Conservation (phyloP, 2,113 vertebrate genomes). For the Hippocampus zosterae region DNA sequence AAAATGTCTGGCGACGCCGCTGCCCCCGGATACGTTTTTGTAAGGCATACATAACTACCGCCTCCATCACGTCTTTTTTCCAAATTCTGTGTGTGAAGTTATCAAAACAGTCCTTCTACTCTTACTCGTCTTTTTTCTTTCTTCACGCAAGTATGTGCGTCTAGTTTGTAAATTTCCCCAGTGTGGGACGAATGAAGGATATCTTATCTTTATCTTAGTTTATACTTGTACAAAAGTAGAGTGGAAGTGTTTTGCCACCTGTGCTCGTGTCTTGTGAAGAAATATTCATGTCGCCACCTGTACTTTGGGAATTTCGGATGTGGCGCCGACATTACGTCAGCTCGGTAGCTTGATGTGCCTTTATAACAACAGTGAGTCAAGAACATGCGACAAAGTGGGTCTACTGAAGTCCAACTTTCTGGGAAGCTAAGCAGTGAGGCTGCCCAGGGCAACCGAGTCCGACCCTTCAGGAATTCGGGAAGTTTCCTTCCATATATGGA, state of each 20-base stretch:
- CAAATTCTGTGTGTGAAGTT: no score
- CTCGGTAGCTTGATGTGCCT: conserved; percentile 30
- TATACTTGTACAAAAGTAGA: not conserved
- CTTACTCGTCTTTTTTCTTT: not conserved
- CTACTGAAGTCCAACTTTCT: conserved; percentile 37
- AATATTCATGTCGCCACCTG: not conserved
- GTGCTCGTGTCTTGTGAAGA: not conserved
- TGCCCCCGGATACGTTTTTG: no score
- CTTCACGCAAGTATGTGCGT: not conserved
- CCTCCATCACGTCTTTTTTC: no score
- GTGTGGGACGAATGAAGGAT: no score
- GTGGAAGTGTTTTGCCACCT: not conserved
- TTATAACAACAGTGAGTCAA: conserved; percentile 46
- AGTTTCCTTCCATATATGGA: conserved; percentile 78
- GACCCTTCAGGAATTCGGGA: conserved; percentile 70
- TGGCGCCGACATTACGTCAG: conserved; percentile 54
- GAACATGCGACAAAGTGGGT: conserved; percentile 26
- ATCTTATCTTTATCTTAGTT: no score
- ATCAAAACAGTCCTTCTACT: no score
- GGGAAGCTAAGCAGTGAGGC: conserved; percentile 62
- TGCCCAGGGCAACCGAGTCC: conserved; percentile 53
- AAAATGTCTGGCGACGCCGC: no score
- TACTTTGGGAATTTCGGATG: not conserved
- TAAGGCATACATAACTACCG: no score
- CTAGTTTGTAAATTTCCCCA: no score